Evolutionary conservation across 1,140 invertebrate species (phyloP).

Genomic region (Leucophenga varia): DNA sequence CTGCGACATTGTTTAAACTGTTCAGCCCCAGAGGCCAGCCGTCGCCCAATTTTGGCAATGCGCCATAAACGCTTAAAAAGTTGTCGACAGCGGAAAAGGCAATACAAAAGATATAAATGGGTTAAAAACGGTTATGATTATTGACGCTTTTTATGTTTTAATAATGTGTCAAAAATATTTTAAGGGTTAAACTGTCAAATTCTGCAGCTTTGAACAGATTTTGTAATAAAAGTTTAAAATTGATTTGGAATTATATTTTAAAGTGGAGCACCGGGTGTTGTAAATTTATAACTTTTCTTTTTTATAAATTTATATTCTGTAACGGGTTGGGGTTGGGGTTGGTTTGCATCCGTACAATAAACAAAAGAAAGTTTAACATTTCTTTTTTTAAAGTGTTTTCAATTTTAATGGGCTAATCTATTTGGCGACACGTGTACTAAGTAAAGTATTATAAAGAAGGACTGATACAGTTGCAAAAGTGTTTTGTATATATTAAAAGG

Average conservation of each 20-base stretch:
- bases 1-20: slow-evolving; percentile 47
- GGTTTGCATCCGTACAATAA: no score
- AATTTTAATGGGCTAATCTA: no score
- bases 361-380: no score
- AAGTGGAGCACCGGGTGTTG: slow-evolving; percentile 44
- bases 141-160: slow-evolving; percentile 53
- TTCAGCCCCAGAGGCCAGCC: no score
- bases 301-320: background rate
- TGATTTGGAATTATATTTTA: slow-evolving; percentile 25
- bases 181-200: slow-evolving; percentile 45
- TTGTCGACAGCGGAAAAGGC: slow-evolving; percentile 22
- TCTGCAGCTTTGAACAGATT: slow-evolving; percentile 37
- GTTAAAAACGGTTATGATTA: slow-evolving; percentile 48
- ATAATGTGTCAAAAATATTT: slow-evolving; percentile 45
- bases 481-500: no score
- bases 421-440: no score
- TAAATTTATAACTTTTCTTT: slow-evolving; percentile 43
- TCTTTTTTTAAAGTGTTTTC: no score
- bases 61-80: slow-evolving; percentile 13
- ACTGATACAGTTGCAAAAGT: no score
- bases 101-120: slow-evolving; percentile 37
- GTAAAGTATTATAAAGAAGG: no score
- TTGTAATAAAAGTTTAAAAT: slow-evolving; percentile 49
- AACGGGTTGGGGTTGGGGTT: background rate
- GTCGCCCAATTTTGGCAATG: no score